Conservation (phyloP, 2,797 vertebrate genomes). For the Rhinichthys osculus region DNA sequence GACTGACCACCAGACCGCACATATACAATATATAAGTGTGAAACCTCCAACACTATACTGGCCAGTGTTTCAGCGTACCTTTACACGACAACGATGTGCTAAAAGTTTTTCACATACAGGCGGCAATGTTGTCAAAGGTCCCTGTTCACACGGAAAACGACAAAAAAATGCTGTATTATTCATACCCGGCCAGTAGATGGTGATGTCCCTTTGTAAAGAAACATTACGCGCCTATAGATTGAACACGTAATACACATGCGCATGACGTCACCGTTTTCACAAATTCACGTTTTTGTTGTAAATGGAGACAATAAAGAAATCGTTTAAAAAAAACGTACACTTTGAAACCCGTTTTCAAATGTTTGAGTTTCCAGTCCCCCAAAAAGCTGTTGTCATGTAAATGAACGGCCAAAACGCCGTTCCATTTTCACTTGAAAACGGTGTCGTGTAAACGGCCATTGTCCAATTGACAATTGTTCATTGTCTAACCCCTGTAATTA, state of each 20-base stretch:
- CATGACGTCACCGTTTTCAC: neutral
- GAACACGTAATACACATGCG: neutral
- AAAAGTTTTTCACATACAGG: neutral
- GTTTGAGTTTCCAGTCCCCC: neutral
- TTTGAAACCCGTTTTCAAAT: neutral
- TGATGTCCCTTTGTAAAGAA: neutral
- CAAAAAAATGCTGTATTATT: neutral
- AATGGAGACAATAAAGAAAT: neutral
- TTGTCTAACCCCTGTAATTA: neutral
- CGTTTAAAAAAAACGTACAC: neutral
- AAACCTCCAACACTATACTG: neutral
- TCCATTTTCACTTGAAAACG: neutral
- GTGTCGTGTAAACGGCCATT: neutral
- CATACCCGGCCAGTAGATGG: neutral
- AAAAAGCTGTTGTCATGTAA: neutral
- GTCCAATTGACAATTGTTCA: neutral
- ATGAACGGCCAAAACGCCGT: neutral
- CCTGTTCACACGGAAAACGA: neutral
- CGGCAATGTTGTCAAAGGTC: neutral
- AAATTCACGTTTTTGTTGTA: neutral
- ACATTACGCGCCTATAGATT: neutral
- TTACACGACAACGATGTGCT: neutral
- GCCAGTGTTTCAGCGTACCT: neutral
- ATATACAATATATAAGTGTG: neutral
- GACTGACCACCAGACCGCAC: neutral